Conservation (phyloP, 2,888 invertebrate genomes). For the Melanchra persicariae region DNA sequence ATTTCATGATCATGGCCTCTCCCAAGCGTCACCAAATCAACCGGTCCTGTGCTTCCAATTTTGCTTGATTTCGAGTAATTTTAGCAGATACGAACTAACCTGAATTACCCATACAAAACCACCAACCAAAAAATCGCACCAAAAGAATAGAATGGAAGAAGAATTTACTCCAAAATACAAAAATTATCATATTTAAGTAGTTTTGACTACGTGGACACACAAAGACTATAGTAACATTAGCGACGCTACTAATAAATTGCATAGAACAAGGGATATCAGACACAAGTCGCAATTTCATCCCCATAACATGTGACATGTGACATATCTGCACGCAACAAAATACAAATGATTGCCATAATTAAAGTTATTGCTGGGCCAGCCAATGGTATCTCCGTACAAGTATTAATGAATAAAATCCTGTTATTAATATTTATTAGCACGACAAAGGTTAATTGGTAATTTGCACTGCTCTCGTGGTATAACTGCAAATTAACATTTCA, state of each 20-base stretch:
- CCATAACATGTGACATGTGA: slow-evolving; percentile 1
- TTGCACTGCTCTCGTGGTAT: slow-evolving; percentile 55
- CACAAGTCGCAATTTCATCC: neutral
- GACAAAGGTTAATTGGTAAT: slow-evolving; percentile 69
- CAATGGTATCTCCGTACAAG: slow-evolving; percentile 56
- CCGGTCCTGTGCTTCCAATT: too few relatives aligned
- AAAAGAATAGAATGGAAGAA: too few relatives aligned
- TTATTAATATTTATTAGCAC: slow-evolving; percentile 65
- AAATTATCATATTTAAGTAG: neutral
- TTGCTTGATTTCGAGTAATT: neutral
- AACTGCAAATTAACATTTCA: slow-evolving; percentile 59
- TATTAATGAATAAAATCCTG: slow-evolving; percentile 64
- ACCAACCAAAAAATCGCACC: too few relatives aligned
- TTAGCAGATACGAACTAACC: neutral
- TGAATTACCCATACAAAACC: too few relatives aligned
- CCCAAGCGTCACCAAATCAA: too few relatives aligned
- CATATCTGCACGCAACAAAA: slow-evolving; percentile 26
- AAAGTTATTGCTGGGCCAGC: slow-evolving; percentile 45
- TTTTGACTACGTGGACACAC: neutral
- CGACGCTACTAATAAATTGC: neutral
- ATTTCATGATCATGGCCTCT: too few relatives aligned
- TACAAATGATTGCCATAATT: slow-evolving; percentile 37
- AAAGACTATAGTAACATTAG: neutral
- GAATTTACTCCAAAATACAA: neutral
- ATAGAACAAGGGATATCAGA: neutral